Evolutionary conservation across 2,113 vertebrate species (phyloP).

Genomic region (Nothobranchius kuhntae): DNA sequence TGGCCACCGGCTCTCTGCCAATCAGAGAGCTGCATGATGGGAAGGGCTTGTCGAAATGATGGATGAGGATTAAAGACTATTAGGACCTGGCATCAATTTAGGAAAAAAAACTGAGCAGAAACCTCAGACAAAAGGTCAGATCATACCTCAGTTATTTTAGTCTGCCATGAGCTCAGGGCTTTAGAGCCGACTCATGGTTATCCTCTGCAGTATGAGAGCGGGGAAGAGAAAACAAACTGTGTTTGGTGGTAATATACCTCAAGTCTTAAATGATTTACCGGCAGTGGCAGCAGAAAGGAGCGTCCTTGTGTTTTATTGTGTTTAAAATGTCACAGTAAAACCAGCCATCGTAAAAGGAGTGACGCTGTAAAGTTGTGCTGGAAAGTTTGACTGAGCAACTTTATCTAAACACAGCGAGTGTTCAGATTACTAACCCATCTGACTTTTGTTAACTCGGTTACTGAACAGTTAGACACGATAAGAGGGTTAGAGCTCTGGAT

Average conservation of each 20-base stretch:
- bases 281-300: background rate
- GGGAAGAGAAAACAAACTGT: background rate
- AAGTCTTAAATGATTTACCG: constrained; percentile 18
- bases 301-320: constrained; percentile 6
- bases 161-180: constrained; percentile 3
- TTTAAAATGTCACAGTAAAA: background rate
- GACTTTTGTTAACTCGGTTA: too few relatives aligned
- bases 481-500: too few relatives aligned
- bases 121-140: constrained; percentile 43
- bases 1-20: constrained; percentile 69
- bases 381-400: background rate
- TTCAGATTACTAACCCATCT: background rate
- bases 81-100: constrained; percentile 33
- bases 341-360: background rate
- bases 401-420: background rate
- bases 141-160: constrained; percentile 34
- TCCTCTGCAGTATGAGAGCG: background rate
- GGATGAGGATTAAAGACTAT: constrained; percentile 61
- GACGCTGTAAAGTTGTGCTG: background rate
- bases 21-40: constrained; percentile 44
- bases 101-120: constrained; percentile 14
- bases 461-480: too few relatives aligned
- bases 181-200: constrained; percentile 12
- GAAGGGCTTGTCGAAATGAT: constrained; percentile 55
- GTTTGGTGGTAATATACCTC: background rate